Conservation (phyloP, 2,797 vertebrate species). For the Orestias chungarensis region DNA sequence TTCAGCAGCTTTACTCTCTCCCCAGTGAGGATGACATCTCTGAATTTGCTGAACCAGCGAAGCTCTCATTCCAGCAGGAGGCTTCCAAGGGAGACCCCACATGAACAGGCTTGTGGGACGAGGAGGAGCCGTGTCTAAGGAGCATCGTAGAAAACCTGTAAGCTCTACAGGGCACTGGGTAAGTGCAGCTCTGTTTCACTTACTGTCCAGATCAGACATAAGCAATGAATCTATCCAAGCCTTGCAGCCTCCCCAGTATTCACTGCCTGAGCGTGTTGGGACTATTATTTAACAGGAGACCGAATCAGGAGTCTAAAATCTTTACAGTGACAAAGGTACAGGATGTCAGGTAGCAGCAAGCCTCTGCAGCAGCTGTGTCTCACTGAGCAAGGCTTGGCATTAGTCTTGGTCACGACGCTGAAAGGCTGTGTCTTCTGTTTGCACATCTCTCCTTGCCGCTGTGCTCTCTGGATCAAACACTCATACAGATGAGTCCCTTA, state of each 20-base stretch:
- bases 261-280: constrained; percentile 27
- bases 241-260: constrained; percentile 12
- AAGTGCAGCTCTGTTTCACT: constrained; percentile 78
- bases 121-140: constrained; percentile 89
- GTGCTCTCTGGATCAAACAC: constrained; percentile 50
- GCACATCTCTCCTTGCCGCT: constrained; percentile 45
- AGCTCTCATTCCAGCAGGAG: constrained; percentile 85
- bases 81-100: constrained; percentile 89
- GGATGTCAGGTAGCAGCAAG: constrained; percentile 19
- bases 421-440: constrained; percentile 64
- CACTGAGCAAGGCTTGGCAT: constrained; percentile 51
- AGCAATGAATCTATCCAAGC: constrained; percentile 19
- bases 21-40: constrained; percentile 92
- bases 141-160: constrained; percentile 83
- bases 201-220: constrained; percentile 20
- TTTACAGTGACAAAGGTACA: constrained; percentile 31
- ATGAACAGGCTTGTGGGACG: constrained; percentile 83
- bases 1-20: constrained; percentile 83
- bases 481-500: constrained; percentile 42
- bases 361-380: constrained; percentile 63
- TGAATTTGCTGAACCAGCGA: constrained; percentile 91
- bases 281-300: constrained; percentile 31
- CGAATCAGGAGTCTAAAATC: constrained; percentile 36
- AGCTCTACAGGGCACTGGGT: constrained; percentile 84
- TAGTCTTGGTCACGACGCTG: constrained; percentile 75